These are phyloP conservation scores for Salvelinus namaycush DNA, from an alignment of 2,113 vertebrate genomes.

Conservation along the genomic window DNA sequence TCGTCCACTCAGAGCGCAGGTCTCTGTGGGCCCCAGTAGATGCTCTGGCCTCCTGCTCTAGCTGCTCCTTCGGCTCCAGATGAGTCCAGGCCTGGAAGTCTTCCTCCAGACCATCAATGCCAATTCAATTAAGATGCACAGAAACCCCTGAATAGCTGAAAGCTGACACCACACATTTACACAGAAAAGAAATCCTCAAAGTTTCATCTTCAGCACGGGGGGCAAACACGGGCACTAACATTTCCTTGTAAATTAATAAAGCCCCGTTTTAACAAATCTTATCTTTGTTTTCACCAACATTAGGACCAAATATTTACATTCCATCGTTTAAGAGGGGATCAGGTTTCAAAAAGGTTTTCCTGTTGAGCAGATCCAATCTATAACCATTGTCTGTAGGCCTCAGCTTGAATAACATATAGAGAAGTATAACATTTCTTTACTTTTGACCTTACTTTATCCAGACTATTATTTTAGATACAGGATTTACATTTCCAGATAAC, in stretches of 20 bases:
- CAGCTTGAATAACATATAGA: conserved; percentile 20
- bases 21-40: conserved; percentile 73
- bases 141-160: conserved; percentile 78
- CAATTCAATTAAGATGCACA: conserved; percentile 86
- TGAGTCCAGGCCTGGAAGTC: conserved; percentile 76
- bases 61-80: conserved; percentile 79
- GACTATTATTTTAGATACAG: neutral
- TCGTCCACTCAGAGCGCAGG: conserved; percentile 69
- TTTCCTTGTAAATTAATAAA: conserved; percentile 89
- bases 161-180: conserved; percentile 86
- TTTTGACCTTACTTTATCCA: neutral
- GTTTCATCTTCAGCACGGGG: conserved; percentile 79
- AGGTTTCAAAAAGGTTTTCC: conserved; percentile 85
- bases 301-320: conserved; percentile 98
- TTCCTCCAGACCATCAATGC: conserved; percentile 83
- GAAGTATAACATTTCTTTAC: neutral
- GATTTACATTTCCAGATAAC: neutral
- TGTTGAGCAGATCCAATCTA: conserved; percentile 71
- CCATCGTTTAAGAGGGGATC: conserved; percentile 88
- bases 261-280: conserved; percentile 86
- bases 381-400: conserved; percentile 62
- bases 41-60: conserved; percentile 76
- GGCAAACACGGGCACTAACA: conserved; percentile 76
- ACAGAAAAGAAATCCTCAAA: conserved; percentile 79
- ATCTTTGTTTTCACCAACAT: conserved; percentile 84